Percentiles rank a stretch among this genome's conserved stretches.
Evolutionary conservation across 2,797 vertebrate species (phyloP).

Genomic region (Pithecia hirsuta): DNA sequence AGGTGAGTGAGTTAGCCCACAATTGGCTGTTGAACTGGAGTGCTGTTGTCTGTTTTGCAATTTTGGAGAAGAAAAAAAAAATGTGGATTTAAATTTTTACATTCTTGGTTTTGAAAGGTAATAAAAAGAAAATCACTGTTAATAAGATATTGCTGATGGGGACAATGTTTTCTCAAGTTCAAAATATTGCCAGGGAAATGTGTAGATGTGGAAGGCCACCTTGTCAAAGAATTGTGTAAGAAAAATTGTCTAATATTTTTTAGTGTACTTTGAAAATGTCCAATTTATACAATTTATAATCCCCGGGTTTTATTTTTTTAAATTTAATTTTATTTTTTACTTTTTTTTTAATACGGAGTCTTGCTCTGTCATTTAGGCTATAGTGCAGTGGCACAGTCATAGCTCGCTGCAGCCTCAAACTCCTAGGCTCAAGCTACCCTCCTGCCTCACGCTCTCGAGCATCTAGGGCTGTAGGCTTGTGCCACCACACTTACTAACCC

Average conservation of each 20-base stretch:
- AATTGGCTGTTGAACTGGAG: not conserved
- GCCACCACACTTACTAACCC: not conserved
- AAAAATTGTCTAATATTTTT: not conserved
- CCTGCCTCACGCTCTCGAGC: not conserved
- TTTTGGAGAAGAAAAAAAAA: not conserved
- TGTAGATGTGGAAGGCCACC: not conserved
- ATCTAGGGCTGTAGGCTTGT: not conserved
- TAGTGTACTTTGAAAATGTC: constrained; percentile 7
- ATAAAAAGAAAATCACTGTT: not conserved
- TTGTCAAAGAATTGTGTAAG: not conserved
- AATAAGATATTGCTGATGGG: not conserved
- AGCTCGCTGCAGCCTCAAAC: not conserved
- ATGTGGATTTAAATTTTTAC: constrained; percentile 5
- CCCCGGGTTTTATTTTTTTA: not conserved
- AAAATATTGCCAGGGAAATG: not conserved
- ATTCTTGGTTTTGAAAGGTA: not conserved
- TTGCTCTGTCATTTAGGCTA: not conserved
- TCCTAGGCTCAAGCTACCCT: not conserved
- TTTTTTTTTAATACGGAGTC: not conserved
- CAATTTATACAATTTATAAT: not conserved
- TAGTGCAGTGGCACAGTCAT: not conserved
- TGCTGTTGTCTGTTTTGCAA: not conserved
- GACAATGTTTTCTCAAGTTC: not conserved
- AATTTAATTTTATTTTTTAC: not conserved
- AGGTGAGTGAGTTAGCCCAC: not conserved